phyloP scores from a whole-genome alignment of 2,888 invertebrate species.

The Drosophila vallismaia region DNA sequence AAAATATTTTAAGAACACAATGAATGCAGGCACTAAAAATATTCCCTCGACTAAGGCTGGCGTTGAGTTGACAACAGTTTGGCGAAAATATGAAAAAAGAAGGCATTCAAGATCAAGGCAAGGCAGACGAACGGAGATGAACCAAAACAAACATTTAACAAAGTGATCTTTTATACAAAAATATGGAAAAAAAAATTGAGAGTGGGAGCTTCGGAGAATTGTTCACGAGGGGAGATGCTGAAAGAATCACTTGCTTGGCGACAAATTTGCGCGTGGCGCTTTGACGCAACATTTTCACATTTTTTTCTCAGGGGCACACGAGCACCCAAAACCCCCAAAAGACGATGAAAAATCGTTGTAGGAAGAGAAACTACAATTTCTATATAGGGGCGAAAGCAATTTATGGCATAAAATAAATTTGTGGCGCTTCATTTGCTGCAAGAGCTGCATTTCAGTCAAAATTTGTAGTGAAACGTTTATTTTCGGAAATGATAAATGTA shows the following conservation, averaged over 20 bases:
- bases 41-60: conserved; percentile 41
- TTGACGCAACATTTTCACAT: conserved; percentile 25
- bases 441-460: conserved; percentile 33
- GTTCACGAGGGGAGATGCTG: conserved; percentile 43
- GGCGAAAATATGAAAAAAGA: conserved; percentile 36
- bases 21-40: conserved; percentile 61
- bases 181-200: background rate
- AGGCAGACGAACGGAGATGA: conserved; percentile 22
- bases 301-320: conserved; percentile 28
- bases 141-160: conserved; percentile 66
- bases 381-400: conserved; percentile 44
- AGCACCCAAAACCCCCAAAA: conserved; percentile 4
- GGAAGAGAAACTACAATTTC: conserved; percentile 4
- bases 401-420: conserved; percentile 49
- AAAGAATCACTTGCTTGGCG: conserved; percentile 22
- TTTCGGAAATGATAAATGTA: conserved; percentile 28
- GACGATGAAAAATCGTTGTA: conserved; percentile 38
- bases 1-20: conserved; percentile 20
- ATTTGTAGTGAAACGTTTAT: conserved; percentile 25
- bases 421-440: conserved; percentile 29
- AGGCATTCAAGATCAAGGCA: conserved; percentile 73
- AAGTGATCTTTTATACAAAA: conserved; percentile 25
- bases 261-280: conserved; percentile 53
- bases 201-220: conserved; percentile 27
- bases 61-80: conserved; percentile 64